phyloP scores from a whole-genome alignment of 2,888 invertebrate genomes.

The Nemotelus nigrinus region DNA sequence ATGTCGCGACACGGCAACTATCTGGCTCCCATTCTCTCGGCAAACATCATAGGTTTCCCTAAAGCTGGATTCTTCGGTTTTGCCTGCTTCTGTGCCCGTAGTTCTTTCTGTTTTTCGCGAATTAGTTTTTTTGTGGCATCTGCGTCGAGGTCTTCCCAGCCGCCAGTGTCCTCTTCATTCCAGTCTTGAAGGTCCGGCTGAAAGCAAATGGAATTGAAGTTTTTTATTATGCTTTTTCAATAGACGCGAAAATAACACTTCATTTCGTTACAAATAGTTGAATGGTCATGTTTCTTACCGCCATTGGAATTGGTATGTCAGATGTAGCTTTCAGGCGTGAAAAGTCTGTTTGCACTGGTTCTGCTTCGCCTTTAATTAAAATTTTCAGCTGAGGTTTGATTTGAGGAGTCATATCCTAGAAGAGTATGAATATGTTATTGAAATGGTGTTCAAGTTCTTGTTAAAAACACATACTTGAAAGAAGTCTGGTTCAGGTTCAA shows the following conservation, averaged over 20 bases:
- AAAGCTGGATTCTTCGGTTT: neutral
- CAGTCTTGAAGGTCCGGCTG: constrained; percentile 68
- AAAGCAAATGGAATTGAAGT: constrained; percentile 9
- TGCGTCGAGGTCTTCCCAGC: constrained; percentile 67
- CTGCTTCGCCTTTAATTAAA: constrained; percentile 63
- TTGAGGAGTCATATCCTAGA: constrained; percentile 70
- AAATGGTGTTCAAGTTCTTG: neutral
- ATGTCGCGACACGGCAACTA: no score
- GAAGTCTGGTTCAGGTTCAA: constrained; percentile 67
- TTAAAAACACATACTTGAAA: constrained; percentile 65
- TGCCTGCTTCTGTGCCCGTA: constrained; percentile 60
- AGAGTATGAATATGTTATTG: constrained; percentile 12
- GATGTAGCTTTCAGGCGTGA: constrained; percentile 66
- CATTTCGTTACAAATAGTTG: constrained; percentile 46
- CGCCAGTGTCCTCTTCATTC: constrained; percentile 66
- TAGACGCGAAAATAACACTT: no score
- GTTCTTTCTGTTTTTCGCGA: constrained; percentile 63
- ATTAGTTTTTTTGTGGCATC: constrained; percentile 63
- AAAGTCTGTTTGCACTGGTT: constrained; percentile 58
- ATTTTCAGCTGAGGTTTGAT: constrained; percentile 71
- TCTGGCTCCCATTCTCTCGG: constrained; percentile 31
- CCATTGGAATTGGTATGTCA: constrained; percentile 65
- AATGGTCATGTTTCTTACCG: constrained; percentile 53
- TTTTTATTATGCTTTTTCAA: no score
- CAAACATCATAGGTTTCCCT: constrained; percentile 26